Base-by-base conservation (phyloP, 1,140 invertebrate species). In the Solenopsis invicta region DNA sequence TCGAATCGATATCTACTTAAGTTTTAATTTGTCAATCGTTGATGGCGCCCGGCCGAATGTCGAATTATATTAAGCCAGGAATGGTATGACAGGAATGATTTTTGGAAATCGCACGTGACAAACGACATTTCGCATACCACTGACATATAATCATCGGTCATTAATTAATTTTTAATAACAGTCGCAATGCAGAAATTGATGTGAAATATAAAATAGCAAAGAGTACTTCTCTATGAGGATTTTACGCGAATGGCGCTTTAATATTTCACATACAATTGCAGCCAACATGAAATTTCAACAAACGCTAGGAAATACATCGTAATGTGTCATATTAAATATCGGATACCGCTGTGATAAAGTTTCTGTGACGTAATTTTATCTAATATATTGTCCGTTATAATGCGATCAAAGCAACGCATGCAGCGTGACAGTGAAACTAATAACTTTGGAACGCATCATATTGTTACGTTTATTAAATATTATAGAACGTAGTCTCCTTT, bases 21-120 rank as follows among this genome's bases (percentile, higher is more conserved):
- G 66, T 85, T 92, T 91, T 90, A 90, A 93, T 93, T 89, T 88
- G 75, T 62, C 87, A 85, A 91, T 92, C 85, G 89, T 89, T 76
- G 81, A 76, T 50, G 45, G 56, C 8, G 52, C n/a, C 9, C 80
- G 69, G 6, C 24, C 66, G n/a, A 84, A 75, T 48, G 80, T 84
- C 80, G 13, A 74, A 50, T 62, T 48, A 48, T 37, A 75, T 75
- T 50, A 84, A 84, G 56, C 45, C 21, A 61, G 24, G 9, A 50
- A 61, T 59, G 80, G 9, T 61, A 61, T 59, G 80, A 84, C 54
- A 18, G 52, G 5, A 54, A 61, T 56, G 69, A 84, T 75, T 84
- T 84, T 84, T 84, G 41, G 69, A 84, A 75, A 75, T 75, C 41
- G 80, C 13, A 16, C 69, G 80, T 64, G 80, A 84, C 67, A 82